Percentiles rank a stretch among this genome's conserved stretches.
These are phyloP conservation scores for Ophion slaviceki DNA, from an alignment of 2,888 invertebrate genomes.

Conservation along the genomic window DNA sequence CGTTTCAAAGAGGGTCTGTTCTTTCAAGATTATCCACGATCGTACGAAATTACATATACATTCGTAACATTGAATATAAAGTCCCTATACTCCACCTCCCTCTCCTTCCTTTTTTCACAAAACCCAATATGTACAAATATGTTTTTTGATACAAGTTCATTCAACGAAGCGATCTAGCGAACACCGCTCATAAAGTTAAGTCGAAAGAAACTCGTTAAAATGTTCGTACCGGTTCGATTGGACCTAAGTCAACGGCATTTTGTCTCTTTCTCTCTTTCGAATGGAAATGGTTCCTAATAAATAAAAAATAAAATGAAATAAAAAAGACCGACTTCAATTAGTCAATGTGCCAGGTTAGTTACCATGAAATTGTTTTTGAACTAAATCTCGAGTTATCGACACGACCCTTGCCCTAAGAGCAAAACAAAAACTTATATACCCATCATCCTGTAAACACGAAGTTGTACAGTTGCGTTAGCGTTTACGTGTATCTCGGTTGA, in stretches of 20 bases:
- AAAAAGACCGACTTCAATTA: constrained; percentile 13
- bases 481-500: background rate
- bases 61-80: constrained; percentile 32
- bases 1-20: constrained; percentile 23
- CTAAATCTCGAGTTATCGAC: constrained; percentile 20
- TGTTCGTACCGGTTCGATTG: constrained; percentile 32
- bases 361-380: constrained; percentile 3
- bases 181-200: constrained; percentile 9
- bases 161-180: constrained; percentile 5
- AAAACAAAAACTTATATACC: background rate
- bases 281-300: background rate
- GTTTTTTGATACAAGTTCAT: constrained; percentile 7
- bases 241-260: constrained; percentile 24
- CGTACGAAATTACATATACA: constrained; percentile 17
- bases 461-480: constrained; percentile 15
- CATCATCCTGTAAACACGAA: background rate
- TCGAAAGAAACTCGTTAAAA: constrained; percentile 54
- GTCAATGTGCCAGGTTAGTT: constrained; percentile 22
- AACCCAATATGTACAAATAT: constrained; percentile 18
- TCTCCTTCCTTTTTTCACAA: background rate
- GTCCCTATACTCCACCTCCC: background rate
- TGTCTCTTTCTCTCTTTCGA: background rate
- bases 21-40: constrained; percentile 36
- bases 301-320: constrained; percentile 42
- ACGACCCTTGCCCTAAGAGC: background rate